These are phyloP conservation scores for Chascanopsetta lugubris DNA, from an alignment of 2,113 vertebrate species.

Conservation along the genomic window DNA sequence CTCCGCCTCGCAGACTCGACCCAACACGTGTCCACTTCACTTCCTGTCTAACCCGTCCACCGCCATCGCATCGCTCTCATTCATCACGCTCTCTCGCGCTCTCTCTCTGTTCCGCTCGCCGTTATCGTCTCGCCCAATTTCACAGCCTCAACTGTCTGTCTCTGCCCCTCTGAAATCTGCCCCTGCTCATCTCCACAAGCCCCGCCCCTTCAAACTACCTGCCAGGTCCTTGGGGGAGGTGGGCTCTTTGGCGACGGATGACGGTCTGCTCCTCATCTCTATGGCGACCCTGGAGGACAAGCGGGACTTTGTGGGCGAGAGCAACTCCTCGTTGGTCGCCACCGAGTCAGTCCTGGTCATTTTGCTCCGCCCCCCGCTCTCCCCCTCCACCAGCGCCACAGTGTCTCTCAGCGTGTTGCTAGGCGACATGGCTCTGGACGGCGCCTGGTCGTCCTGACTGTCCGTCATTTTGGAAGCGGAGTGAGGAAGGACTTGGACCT, in stretches of 20 bases:
- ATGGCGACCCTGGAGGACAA: slow-evolving; percentile 79
- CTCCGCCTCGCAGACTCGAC: slow-evolving; percentile 5
- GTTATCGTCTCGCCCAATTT: slow-evolving; percentile 57
- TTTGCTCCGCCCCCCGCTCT: slow-evolving; percentile 60
- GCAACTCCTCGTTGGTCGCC: slow-evolving; percentile 69
- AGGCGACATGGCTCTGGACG: slow-evolving; percentile 63
- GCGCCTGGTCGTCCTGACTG: slow-evolving; percentile 72
- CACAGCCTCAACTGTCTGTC: slow-evolving; percentile 43
- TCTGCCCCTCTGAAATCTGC: too few species aligned
- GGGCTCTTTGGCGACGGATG: slow-evolving; percentile 78
- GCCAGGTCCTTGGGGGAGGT: slow-evolving; percentile 72
- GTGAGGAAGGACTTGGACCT: slow-evolving; percentile 72
- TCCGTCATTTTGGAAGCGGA: slow-evolving; percentile 79
- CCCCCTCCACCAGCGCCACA: slow-evolving; percentile 78
- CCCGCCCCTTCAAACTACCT: slow-evolving; percentile 66
- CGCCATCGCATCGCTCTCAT: slow-evolving; percentile 19
- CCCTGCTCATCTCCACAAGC: too few species aligned
- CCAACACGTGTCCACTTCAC: slow-evolving; percentile 8
- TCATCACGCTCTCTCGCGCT: slow-evolving; percentile 34
- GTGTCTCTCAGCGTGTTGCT: slow-evolving; percentile 77
- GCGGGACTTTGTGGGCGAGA: slow-evolving; percentile 76
- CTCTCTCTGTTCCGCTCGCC: slow-evolving; percentile 21
- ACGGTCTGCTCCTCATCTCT: slow-evolving; percentile 78
- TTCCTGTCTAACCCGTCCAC: slow-evolving; percentile 17
- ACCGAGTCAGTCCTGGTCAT: slow-evolving; percentile 71